Evolutionary conservation across 2,797 vertebrate genomes (phyloP).

Genomic region (Orientallactaga sibirica): DNA sequence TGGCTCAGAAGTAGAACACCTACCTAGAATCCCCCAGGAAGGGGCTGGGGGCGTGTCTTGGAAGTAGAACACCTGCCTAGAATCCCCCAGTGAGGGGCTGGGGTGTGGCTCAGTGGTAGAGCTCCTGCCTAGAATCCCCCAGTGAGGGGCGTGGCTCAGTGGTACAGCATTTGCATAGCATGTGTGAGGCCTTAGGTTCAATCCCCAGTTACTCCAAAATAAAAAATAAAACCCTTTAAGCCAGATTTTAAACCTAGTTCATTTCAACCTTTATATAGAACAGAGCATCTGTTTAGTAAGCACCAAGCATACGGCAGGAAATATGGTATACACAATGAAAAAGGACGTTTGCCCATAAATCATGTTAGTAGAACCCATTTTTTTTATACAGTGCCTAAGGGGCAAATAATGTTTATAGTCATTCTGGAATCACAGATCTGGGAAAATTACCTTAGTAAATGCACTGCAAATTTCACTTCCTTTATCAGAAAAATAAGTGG

Average conservation of each 20-base stretch:
- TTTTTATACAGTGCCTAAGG: slow-evolving; percentile 78
- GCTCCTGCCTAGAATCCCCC: background rate
- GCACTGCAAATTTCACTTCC: slow-evolving; percentile 52
- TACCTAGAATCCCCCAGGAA: background rate
- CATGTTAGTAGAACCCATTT: slow-evolving; percentile 72
- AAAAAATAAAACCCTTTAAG: slow-evolving; percentile 23
- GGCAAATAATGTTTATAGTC: slow-evolving; percentile 81
- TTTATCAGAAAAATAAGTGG: slow-evolving; percentile 36
- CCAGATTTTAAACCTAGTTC: slow-evolving; percentile 61
- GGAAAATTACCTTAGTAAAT: slow-evolving; percentile 64
- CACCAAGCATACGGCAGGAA: slow-evolving; percentile 79
- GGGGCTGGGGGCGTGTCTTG: background rate
- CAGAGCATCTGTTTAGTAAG: slow-evolving; percentile 80
- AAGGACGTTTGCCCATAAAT: slow-evolving; percentile 80
- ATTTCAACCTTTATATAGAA: slow-evolving; percentile 69
- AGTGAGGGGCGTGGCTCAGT: background rate
- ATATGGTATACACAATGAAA: slow-evolving; percentile 76
- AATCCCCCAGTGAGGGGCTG: background rate
- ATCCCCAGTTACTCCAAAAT: background rate
- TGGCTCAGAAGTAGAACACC: background rate
- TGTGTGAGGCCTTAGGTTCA: background rate
- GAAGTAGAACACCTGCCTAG: background rate
- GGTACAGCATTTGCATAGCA: background rate
- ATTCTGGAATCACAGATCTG: slow-evolving; percentile 74
- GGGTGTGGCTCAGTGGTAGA: background rate